Base-by-base conservation (phyloP, 1,140 invertebrate genomes). In the Palaemon carinicauda region DNA sequence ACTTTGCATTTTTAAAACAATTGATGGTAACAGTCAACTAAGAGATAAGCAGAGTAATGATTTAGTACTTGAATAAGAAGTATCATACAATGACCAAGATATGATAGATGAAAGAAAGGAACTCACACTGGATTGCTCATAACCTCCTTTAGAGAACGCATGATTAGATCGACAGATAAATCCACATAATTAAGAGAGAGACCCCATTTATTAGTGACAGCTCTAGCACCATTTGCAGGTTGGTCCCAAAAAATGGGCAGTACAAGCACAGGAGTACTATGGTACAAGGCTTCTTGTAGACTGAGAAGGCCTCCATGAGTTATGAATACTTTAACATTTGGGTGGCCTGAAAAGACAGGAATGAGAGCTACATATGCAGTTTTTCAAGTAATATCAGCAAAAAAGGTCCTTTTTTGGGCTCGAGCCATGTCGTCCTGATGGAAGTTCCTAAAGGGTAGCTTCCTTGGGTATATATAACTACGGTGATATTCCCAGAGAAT, bases 201-300 rank as follows among this genome's bases (percentile, higher is more conserved):
- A 33, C 73, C 73, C 14, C 21, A n/a, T 1, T 31, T 31, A 7
- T n/a, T n/a, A 19, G 21, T 31, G 12, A 21, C 12, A 33, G 41
- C 33, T 21, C 14, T 29, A n/a, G 21, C 33, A 3, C 27, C 12
- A 94, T 93, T 52, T 93, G 85, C 0, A 93, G 92, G 3, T 81
- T 91, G 91, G 69, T 96, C 95, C 2, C 93, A 95, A 79, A 94
- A 93, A 78, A 96, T 91, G 14, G 96, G 96, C 88, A 96, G 94
- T n/a, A 94, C 93, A 5, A 97, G 91, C 54, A 95, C 92, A 0
- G 96, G 95, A 5, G 96, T 94, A 7, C 94, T 95, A 88, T 93
- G 95, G 89, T 95, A 93, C 73, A 95, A 92, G 12, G 95, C 93
- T 91, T 97, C 96, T 56, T 94, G 94, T 0, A 93, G 94, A n/a